Evolutionary conservation across 2,888 invertebrate genomes (phyloP), one percentile per base, ranked within the genome.

Genomic region (Sarcophaga subvicina): DNA sequence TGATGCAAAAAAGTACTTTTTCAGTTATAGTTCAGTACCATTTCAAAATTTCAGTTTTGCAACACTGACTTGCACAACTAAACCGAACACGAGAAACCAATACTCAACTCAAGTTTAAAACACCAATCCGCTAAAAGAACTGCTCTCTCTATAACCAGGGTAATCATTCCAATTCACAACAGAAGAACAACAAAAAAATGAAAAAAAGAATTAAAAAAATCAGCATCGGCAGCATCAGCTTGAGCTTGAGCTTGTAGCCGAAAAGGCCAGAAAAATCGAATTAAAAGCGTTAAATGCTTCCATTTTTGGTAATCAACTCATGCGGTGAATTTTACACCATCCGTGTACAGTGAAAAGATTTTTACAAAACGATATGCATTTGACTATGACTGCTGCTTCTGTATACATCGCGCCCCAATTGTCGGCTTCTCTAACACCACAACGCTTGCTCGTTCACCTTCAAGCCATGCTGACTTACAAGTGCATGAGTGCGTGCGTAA

Each of bases 221-320:
- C 49, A 49, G 12, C 54, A 37, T 6, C 37, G 2, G 1, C 37
- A 37, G 37, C 37, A 37, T 8, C 37, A 6, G 37, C 22, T 22
- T 22, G 22, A 14, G 49, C 49, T 49, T 54, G 0, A 49, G 3
- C 17, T 62, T n/a, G 37, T 6, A 62, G 20, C 45, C 11, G 20
- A 11, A 3, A 75, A 45, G 20, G 6, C 12, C 6, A 49, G 4
- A n/a, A 63, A 64, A 54, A 27, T 8, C 75, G 47, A 64, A n/a
- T 59, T 72, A 69, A 77, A 78, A 83, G 86, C 83, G 83, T 80
- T 86, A 86, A 86, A 80, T 77, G 86, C 83, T 86, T 77, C 86
- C 83, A 80, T 86, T 86, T 86, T 86, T 83, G 83, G 86, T 86
- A 86, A 86, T 86, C 86, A 86, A 73, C 72, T 80, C 72, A 80